A percentile compares a stretch with the other conserved stretches of the same genome.
Conservation (phyloP, 2,888 invertebrate species). For the Mimachlamys varia region DNA sequence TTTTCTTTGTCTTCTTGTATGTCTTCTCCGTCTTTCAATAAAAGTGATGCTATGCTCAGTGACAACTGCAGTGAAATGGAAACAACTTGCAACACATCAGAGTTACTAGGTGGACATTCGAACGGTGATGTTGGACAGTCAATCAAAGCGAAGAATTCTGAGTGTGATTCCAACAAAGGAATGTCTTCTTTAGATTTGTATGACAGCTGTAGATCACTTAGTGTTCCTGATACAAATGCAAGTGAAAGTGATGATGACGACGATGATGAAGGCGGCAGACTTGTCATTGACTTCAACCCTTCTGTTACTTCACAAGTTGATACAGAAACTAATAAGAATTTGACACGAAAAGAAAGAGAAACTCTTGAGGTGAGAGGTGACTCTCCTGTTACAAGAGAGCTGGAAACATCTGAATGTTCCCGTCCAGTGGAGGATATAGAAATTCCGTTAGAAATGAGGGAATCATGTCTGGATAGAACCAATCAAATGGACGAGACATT, state of each 20-base stretch:
- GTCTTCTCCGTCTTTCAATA: background rate
- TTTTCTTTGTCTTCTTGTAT: slow-evolving; percentile 12
- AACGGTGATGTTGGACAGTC: background rate
- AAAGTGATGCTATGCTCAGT: background rate
- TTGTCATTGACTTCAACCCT: background rate
- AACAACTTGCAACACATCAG: background rate
- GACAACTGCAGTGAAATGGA: background rate
- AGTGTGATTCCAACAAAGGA: background rate
- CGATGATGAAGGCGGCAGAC: background rate
- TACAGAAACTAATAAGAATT: background rate
- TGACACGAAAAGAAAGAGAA: background rate
- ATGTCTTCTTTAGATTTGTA: background rate
- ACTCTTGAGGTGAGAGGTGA: too few species aligned
- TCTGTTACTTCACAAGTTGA: background rate
- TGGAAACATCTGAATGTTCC: too few species aligned
- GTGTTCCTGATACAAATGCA: background rate
- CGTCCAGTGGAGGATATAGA: too few species aligned
- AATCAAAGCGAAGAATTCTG: background rate
- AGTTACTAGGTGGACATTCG: background rate
- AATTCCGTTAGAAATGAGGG: too few species aligned
- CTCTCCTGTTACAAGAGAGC: too few species aligned
- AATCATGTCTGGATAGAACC: too few species aligned
- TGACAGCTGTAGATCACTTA: background rate
- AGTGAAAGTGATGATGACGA: slow-evolving; percentile 21
- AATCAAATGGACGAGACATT: too few species aligned